phyloP scores from a whole-genome alignment of 2,888 invertebrate species.

The Melinaea marsaeus region DNA sequence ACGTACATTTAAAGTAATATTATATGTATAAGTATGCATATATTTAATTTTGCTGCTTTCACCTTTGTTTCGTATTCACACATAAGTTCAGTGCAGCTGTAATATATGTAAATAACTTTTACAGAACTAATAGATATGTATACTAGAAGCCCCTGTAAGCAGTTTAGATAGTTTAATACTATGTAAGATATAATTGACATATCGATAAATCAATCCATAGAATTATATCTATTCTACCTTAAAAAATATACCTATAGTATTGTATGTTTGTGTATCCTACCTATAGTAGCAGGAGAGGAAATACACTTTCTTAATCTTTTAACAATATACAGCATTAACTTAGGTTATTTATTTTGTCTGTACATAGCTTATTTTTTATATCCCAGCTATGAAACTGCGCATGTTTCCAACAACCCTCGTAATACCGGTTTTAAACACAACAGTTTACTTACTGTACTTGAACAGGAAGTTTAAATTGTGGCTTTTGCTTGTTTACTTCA shows the following conservation, averaged over 20 bases:
- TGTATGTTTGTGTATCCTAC: too few species aligned
- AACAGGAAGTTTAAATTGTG: too few species aligned
- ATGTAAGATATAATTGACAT: slow-evolving; percentile 8
- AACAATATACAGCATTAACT: background rate
- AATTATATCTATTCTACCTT: background rate
- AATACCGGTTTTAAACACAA: slow-evolving; percentile 8
- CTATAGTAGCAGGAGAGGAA: too few species aligned
- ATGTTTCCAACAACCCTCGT: slow-evolving; percentile 65
- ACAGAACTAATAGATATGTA: slow-evolving; percentile 31
- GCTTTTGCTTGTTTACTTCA: too few species aligned
- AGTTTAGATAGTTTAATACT: slow-evolving; percentile 5
- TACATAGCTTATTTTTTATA: slow-evolving; percentile 4
- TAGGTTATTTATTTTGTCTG: background rate
- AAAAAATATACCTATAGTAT: background rate
- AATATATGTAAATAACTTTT: slow-evolving; percentile 3
- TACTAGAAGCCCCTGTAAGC: slow-evolving; percentile 15
- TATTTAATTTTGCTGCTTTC: slow-evolving; percentile 9
- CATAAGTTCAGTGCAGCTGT: too few species aligned
- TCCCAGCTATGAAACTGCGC: slow-evolving; percentile 55
- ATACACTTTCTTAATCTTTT: too few species aligned
- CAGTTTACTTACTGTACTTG: too few species aligned
- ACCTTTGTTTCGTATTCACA: background rate
- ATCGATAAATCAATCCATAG: slow-evolving; percentile 1
- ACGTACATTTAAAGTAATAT: background rate
- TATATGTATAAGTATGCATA: too few species aligned